Percentiles rank a stretch among this genome's conserved stretches.
phyloP scores from a whole-genome alignment of 2,797 vertebrate genomes.

The Anabacerthia variegaticeps region DNA sequence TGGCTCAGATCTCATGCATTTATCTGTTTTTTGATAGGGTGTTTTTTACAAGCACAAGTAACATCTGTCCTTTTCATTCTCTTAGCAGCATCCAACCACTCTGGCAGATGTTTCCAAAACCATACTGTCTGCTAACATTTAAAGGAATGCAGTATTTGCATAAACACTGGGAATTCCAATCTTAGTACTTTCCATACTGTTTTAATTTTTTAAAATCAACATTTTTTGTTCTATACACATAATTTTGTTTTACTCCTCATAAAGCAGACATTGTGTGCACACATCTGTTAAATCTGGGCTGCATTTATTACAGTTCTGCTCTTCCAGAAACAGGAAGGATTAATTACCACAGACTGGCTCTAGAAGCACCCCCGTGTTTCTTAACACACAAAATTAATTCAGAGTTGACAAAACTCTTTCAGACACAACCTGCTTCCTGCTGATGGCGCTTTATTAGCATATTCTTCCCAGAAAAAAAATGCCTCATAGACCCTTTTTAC shows the following conservation, averaged over 20 bases:
- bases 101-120: slow-evolving; percentile 79
- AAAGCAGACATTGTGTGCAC: slow-evolving; percentile 81
- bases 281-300: slow-evolving; percentile 82
- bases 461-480: slow-evolving; percentile 85
- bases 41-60: slow-evolving; percentile 60
- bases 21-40: not conserved
- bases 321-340: slow-evolving; percentile 85
- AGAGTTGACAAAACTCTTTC: slow-evolving; percentile 89
- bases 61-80: slow-evolving; percentile 79
- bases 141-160: slow-evolving; percentile 75
- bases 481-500: slow-evolving; percentile 80
- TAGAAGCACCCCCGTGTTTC: slow-evolving; percentile 80
- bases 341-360: slow-evolving; percentile 81
- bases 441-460: slow-evolving; percentile 86
- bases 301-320: slow-evolving; percentile 79
- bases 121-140: slow-evolving; percentile 76
- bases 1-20: not conserved
- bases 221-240: slow-evolving; percentile 77
- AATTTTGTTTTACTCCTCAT: slow-evolving; percentile 78
- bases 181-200: slow-evolving; percentile 70
- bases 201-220: slow-evolving; percentile 78
- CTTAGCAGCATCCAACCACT: slow-evolving; percentile 68
- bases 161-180: slow-evolving; percentile 77
- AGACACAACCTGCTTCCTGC: slow-evolving; percentile 86
- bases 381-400: slow-evolving; percentile 88